phyloP scores from a whole-genome alignment of 2,797 vertebrate species.

The Erpetoichthys calabaricus region DNA sequence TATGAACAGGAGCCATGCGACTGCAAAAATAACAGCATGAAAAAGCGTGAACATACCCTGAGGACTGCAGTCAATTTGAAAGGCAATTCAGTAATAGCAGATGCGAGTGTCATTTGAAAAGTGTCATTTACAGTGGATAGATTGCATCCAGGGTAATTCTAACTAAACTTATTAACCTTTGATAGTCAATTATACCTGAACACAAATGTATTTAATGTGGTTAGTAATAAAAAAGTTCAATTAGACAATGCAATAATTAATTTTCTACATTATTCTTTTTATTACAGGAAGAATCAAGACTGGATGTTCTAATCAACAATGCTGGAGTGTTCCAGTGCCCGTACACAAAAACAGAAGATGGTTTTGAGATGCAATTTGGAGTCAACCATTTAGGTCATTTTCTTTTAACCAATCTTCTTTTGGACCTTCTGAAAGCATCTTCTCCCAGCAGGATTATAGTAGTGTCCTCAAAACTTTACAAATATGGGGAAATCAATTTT shows the following conservation, averaged over 20 bases:
- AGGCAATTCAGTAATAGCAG: too few species aligned
- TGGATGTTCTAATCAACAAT: slow-evolving; percentile 81
- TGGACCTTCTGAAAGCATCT: slow-evolving; percentile 72
- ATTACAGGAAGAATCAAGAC: slow-evolving; percentile 21
- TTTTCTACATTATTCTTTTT: neutral
- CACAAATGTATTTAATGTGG: too few species aligned
- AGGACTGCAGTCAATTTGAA: too few species aligned
- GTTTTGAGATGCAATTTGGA: slow-evolving; percentile 86
- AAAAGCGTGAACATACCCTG: too few species aligned
- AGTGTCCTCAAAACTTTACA: slow-evolving; percentile 84
- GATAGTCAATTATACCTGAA: too few species aligned
- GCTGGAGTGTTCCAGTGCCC: slow-evolving; percentile 86
- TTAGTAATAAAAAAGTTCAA: too few species aligned
- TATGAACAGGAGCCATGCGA: too few species aligned
- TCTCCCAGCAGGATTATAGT: slow-evolving; percentile 73
- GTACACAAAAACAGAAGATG: slow-evolving; percentile 76
- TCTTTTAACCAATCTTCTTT: slow-evolving; percentile 76
- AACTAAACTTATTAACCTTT: too few species aligned
- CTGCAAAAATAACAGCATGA: too few species aligned
- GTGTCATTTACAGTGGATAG: too few species aligned
- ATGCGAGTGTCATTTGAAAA: too few species aligned
- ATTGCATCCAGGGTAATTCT: too few species aligned
- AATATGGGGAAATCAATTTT: slow-evolving; percentile 78
- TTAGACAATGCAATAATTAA: neutral
- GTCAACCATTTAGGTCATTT: slow-evolving; percentile 94